Evolutionary conservation across 2,888 invertebrate species (phyloP).

Genomic region (Heteropelma amictum): DNA sequence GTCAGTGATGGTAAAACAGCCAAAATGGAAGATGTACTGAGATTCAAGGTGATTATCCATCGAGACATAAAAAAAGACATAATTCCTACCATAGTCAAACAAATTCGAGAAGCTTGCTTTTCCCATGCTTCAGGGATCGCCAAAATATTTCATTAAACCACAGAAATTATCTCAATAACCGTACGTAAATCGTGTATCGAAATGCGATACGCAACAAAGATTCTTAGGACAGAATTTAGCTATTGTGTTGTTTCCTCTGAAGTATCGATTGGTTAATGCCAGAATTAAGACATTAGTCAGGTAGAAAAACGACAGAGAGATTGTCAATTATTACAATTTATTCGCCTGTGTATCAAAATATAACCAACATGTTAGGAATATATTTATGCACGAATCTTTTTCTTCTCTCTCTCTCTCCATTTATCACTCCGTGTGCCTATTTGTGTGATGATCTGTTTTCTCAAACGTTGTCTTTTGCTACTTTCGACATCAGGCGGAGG

Average conservation of each 20-base stretch:
- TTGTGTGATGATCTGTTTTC: conserved; percentile 61
- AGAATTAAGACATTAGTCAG: background rate
- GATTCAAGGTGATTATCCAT: conserved; percentile 87
- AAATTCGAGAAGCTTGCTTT: background rate
- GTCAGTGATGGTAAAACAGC: conserved; percentile 96
- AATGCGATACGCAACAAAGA: too few species aligned
- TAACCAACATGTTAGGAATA: background rate
- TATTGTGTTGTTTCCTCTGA: background rate
- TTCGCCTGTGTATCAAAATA: conserved; percentile 4
- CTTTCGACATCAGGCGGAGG: conserved; percentile 73
- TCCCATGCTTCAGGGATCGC: background rate
- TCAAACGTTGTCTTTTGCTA: conserved; percentile 71
- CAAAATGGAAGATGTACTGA: conserved; percentile 96
- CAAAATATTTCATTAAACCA: background rate
- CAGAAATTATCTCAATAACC: background rate
- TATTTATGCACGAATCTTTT: conserved; percentile 41
- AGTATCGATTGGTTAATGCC: background rate
- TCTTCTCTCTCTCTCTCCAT: conserved; percentile 26
- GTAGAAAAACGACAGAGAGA: conserved; percentile 12
- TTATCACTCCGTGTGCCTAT: conserved; percentile 62
- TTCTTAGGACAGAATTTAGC: background rate
- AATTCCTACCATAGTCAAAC: background rate
- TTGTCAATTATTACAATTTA: background rate
- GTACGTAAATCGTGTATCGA: background rate
- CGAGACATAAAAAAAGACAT: background rate